phyloP scores from a whole-genome alignment of 2,113 vertebrate species.

The Hirundichthys speculiger region DNA sequence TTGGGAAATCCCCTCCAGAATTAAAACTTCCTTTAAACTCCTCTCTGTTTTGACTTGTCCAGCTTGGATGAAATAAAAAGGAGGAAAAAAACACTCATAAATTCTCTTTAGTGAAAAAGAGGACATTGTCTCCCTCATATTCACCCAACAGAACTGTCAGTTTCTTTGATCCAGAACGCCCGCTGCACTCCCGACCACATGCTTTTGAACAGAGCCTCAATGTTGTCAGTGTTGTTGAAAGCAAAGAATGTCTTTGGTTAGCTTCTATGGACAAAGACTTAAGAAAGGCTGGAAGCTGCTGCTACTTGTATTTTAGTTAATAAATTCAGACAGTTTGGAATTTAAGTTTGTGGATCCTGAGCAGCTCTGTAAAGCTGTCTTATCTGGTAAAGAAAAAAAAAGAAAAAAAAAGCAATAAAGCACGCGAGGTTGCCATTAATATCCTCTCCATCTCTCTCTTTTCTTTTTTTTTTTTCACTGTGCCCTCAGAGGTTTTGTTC shows the following conservation, averaged over 20 bases:
- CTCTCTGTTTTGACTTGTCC: background rate
- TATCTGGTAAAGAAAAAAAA: too few species aligned
- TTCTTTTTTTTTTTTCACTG: background rate
- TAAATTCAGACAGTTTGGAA: too few species aligned
- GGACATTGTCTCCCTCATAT: conserved; percentile 1
- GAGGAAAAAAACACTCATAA: background rate
- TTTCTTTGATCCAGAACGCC: conserved; percentile 16
- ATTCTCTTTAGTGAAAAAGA: conserved; percentile 18
- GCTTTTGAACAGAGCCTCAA: conserved; percentile 11
- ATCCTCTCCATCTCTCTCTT: too few species aligned
- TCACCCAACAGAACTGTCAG: background rate
- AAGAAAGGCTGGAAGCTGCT: background rate
- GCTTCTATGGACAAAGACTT: background rate
- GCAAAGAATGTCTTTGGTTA: background rate
- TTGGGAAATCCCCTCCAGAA: conserved; percentile 21
- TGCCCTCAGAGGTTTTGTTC: background rate
- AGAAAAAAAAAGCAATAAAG: too few species aligned
- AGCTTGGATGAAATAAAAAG: conserved; percentile 6
- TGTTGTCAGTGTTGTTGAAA: background rate
- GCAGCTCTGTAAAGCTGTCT: too few species aligned
- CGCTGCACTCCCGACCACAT: background rate
- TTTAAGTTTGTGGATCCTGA: too few species aligned
- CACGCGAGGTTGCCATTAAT: too few species aligned
- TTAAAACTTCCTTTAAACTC: background rate
- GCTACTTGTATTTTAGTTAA: background rate